phyloP scores from a whole-genome alignment of 2,797 vertebrate genomes.

The Tokudaia muenninki region DNA sequence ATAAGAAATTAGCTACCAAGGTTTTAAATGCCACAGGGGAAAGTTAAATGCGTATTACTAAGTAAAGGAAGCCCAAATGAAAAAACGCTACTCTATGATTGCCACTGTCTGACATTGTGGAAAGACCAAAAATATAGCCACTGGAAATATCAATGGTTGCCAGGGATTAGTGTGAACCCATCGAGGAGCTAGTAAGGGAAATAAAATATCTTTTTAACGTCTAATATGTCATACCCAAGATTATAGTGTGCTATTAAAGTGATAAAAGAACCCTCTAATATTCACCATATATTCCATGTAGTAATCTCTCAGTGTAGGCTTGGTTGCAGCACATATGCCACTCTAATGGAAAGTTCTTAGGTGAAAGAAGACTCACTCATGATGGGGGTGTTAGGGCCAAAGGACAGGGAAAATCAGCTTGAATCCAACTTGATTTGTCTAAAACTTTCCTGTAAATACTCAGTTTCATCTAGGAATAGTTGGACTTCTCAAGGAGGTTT shows the following conservation, averaged over 20 bases:
- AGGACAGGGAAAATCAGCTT: background rate
- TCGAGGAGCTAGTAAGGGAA: background rate
- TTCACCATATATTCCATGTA: background rate
- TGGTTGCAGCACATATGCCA: background rate
- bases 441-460: background rate
- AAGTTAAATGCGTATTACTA: background rate
- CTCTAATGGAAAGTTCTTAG: background rate
- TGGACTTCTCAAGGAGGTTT: background rate
- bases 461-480: background rate
- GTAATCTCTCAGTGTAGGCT: background rate
- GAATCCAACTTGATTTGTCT: background rate
- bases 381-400: background rate
- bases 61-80: background rate
- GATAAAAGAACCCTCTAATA: background rate
- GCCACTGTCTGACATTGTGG: background rate
- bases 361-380: background rate
- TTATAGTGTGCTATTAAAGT: background rate
- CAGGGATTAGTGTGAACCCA: background rate
- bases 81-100: background rate
- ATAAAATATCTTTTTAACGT: background rate
- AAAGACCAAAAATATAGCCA: background rate
- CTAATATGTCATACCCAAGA: background rate
- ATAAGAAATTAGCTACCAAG: background rate
- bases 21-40: background rate
- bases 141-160: background rate